Evolutionary conservation across 2,113 vertebrate genomes (phyloP), one percentile per base, ranked within the genome.

Genomic region (Pygoscelis adeliae): DNA sequence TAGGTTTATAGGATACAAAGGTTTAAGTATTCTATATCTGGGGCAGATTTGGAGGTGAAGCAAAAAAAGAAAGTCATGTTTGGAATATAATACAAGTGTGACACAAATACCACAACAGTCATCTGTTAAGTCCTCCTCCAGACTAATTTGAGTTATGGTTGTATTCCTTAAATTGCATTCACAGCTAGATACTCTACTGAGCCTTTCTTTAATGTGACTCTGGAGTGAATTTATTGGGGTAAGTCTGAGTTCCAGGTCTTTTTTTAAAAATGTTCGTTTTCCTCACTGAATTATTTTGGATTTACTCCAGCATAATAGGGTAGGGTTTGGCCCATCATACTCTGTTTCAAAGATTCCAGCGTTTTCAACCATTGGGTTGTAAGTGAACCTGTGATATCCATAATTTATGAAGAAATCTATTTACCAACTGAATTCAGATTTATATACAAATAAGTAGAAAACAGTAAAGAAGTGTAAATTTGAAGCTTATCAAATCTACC

Each of bases 1-100:
- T 46, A 96, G 81, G 22, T 96, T 96, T 96, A 89, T 36, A 82
- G 93, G 76, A 90, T 81, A 92, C 93, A 97, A 97, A 96, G 85
- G 83, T 97, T 91, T 94, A 94, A 97, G 81, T 95, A 91, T 89
- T 89, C 65, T 94, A 2, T 95, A 82, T 80, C 92, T 93, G 84
- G 67, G 87, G 65, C 62, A 72, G 71, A 90, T 66, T 74, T 4
- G 1, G 58, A 93, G 63, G 44, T 55, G 49, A 89, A 73, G 70
- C 32, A 74, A 74, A 89, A 62, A 85, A 65, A 88, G 40, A 80
- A 73, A 92, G 74, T 53, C 10, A 27, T 20, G 53, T 80, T 88
- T 94, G 92, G 89, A 83, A 89, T 73, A 94, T 67, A 94, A 95
- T 80, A 38, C 34, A 42, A 53, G 55, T 58, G 58, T 94, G 93